A percentile compares a stretch with the other conserved stretches of the same genome.
Conservation (phyloP, 2,888 invertebrate genomes). For the Liopterus haemorrhoidalis region DNA sequence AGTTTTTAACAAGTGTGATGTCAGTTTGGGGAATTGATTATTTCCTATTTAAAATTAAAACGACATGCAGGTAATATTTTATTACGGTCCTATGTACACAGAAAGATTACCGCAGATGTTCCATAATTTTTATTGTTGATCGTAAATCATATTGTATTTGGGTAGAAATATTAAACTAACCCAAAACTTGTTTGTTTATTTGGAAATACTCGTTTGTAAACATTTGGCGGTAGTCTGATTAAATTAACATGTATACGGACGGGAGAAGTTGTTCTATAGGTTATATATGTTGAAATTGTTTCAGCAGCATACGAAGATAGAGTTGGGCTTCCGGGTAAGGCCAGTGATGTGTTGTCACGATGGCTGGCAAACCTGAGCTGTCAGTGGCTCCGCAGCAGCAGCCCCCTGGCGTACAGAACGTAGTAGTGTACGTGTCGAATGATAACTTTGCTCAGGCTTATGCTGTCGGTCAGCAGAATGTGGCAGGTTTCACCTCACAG, state of each 20-base stretch:
- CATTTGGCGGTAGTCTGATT: background rate
- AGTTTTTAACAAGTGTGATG: constrained; percentile 43
- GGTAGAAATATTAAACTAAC: too few species aligned
- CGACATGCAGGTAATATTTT: constrained; percentile 47
- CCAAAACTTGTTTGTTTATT: too few species aligned
- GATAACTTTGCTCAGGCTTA: constrained; percentile 52
- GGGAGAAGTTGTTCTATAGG: constrained; percentile 4
- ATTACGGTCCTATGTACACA: constrained; percentile 15
- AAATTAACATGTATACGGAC: background rate
- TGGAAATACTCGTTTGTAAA: constrained; percentile 5
- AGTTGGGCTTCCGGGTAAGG: constrained; percentile 48
- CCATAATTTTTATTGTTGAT: constrained; percentile 36
- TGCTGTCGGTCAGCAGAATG: constrained; percentile 48
- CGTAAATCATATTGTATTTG: constrained; percentile 29
- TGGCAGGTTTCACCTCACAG: constrained; percentile 44
- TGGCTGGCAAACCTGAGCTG: constrained; percentile 74
- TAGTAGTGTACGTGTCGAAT: constrained; percentile 54
- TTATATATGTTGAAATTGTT: constrained; percentile 22
- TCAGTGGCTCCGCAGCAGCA: constrained; percentile 43
- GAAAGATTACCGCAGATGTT: too few species aligned
- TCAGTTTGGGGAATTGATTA: constrained; percentile 41
- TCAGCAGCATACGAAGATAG: constrained; percentile 42
- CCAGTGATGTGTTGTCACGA: constrained; percentile 70
- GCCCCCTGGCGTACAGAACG: constrained; percentile 51
- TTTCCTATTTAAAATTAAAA: constrained; percentile 40